A percentile compares a stretch with the other conserved stretches of the same genome.
These are phyloP conservation scores for Copidosoma aretas DNA, from an alignment of 2,888 invertebrate species.

Conservation along the genomic window DNA sequence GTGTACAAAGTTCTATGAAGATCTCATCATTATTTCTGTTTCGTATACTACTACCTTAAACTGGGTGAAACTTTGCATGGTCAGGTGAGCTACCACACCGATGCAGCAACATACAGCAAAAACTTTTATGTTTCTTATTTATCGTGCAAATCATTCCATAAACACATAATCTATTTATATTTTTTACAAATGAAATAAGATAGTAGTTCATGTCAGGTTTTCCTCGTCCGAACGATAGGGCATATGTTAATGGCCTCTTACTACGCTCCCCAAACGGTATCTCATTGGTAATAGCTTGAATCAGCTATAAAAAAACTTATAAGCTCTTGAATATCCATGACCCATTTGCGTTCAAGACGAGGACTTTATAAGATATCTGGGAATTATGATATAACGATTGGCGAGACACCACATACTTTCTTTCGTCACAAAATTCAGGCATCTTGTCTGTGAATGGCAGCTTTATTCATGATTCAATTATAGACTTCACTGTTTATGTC, in stretches of 20 bases:
- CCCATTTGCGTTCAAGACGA: no score
- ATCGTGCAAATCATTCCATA: background rate
- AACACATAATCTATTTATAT: background rate
- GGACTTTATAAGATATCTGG: no score
- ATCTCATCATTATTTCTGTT: no score
- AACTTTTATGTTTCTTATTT: background rate
- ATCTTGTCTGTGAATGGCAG: no score
- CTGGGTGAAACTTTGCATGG: background rate
- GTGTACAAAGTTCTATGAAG: no score
- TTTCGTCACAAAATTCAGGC: no score
- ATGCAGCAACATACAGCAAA: background rate
- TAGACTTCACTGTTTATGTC: no score
- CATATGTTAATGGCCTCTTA: background rate
- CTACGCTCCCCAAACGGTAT: background rate
- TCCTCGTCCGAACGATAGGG: background rate
- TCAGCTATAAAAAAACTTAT: background rate
- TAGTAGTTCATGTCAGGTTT: background rate
- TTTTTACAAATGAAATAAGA: background rate
- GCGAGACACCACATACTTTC: no score
- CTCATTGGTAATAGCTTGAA: background rate
- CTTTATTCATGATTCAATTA: no score
- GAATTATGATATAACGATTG: no score
- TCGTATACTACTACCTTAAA: no score
- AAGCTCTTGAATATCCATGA: background rate
- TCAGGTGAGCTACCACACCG: background rate